Base-by-base conservation (phyloP, 2,888 invertebrate genomes). In the Malachius bipustulatus region DNA sequence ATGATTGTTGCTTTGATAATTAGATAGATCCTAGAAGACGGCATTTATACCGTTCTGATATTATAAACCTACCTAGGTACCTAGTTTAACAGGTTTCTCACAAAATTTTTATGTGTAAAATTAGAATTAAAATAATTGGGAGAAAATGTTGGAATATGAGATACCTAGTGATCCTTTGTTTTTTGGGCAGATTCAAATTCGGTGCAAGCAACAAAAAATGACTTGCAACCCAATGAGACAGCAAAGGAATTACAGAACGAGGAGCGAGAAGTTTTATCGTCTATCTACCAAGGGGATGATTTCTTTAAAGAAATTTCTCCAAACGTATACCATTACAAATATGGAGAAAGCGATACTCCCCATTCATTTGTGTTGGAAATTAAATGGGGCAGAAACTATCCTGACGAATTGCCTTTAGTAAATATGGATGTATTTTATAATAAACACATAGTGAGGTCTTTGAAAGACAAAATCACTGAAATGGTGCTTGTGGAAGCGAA, bases 371-470 rank as follows among this genome's bases (percentile, higher is more conserved):
- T 94, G 39, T 60, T 94, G 42, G 91, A 94, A 64, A 75, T 96
- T 43, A 69, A 69, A 49, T 96, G 94, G 94, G 79, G 79, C 14
- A 71, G 77, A 1, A 74, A 75, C 29, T 96, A 96, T 62, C 96
- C 96, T 4, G 75, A 80, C 28, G 81, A 80, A 29, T 71, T 77
- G 46, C 93, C 96, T 8, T 65, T 57, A 14, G 70, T 93, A 40
- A 89, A 82, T 63, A 70, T 94, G 71, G 83, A 91, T 49, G 78
- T 84, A 24, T 96, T 94, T 65, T 94, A 89, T 58, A 96, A 96
- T 63, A 82, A 85, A 56, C 81, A 85, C 60, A 64, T 94, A 59
- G 55, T 78, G 41, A 66, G 70, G 24, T 55, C 69, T 2, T 76
- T 87, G 1, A 89, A 89, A 62, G 65, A 75, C 30, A 77, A 75